These are phyloP conservation scores for Halictus rubicundus DNA, from an alignment of 1,140 invertebrate genomes.

Conservation along the genomic window DNA sequence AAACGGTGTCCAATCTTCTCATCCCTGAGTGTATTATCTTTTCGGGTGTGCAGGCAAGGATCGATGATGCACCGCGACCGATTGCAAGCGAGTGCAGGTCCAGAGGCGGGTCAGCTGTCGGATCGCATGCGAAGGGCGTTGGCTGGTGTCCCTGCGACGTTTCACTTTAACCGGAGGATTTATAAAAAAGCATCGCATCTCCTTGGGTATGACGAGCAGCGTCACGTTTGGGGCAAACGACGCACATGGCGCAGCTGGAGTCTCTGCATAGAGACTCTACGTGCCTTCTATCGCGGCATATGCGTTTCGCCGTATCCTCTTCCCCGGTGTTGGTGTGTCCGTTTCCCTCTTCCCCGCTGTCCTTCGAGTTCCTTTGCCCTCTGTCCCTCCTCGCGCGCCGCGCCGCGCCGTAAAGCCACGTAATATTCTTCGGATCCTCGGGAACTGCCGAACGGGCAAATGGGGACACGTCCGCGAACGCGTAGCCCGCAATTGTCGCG, in stretches of 20 bases:
- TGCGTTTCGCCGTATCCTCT: conserved; percentile 57
- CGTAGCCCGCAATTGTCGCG: conserved; percentile 69
- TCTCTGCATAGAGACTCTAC: conserved; percentile 71
- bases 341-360: background rate
- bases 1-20: no score
- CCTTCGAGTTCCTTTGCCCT: conserved; percentile 12
- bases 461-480: conserved; percentile 66
- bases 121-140: conserved; percentile 11
- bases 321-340: background rate
- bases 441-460: conserved; percentile 61
- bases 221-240: conserved; percentile 77
- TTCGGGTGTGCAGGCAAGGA: no score
- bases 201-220: conserved; percentile 64
- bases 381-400: conserved; percentile 45
- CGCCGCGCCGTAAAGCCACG: conserved; percentile 59
- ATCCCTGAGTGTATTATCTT: no score
- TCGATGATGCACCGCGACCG: no score
- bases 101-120: background rate
- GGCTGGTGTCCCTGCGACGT: conserved; percentile 24
- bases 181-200: conserved; percentile 63
- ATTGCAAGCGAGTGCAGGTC: no score
- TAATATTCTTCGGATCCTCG: conserved; percentile 66
- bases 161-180: conserved; percentile 57
- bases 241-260: conserved; percentile 75
- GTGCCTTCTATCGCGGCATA: conserved; percentile 67